Evolutionary conservation across 2,797 vertebrate species (phyloP), one percentile per base, ranked within the genome.

Genomic region (Tenualosa ilisha): DNA sequence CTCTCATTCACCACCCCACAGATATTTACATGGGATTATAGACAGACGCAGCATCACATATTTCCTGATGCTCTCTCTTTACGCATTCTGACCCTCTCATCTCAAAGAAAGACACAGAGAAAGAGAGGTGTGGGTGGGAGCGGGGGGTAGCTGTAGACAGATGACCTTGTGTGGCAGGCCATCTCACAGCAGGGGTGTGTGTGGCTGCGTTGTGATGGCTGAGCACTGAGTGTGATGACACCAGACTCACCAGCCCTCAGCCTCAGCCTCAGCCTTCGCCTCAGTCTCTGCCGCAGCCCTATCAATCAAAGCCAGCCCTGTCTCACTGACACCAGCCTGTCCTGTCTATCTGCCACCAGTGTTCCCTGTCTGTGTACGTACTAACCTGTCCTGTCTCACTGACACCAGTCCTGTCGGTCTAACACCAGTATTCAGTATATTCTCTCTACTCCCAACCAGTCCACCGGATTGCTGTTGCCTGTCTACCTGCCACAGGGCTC

Each of bases 111-210:
- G 5, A 79, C 37, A 46, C 37, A 13, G 13, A 8, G 72, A 79
- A 15, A 37, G 59, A 63, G 72, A 20, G 40, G 31, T 0, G 31
- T 31, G 0, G 31, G 31, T 31, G 31, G 31, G 31, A 31, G 22
- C 24, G 61, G 11, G 26, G 61, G 26, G 61, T 65, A 20, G 8
- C n/a, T 79, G 15, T 75, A 79, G 72, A 79, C 72, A 79, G 72
- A 46, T 79, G 72, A 79, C 72, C 72, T 46, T 46, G 72, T 79
- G 37, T 79, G 72, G 37, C 40, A 79, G 37, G 72, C 72, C 72
- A 79, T 79, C 37, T 43, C 72, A 79, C 72, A 79, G 72, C 72
- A 79, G 72, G 72, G 40, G 72, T 43, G 40, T 43, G 37, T 79
- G 72, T 46, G 17, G 15, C 17, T 46, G 72, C 40, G 20, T 17